Conservation (phyloP, 2,888 invertebrate species). For the Meandrusa payeni region DNA sequence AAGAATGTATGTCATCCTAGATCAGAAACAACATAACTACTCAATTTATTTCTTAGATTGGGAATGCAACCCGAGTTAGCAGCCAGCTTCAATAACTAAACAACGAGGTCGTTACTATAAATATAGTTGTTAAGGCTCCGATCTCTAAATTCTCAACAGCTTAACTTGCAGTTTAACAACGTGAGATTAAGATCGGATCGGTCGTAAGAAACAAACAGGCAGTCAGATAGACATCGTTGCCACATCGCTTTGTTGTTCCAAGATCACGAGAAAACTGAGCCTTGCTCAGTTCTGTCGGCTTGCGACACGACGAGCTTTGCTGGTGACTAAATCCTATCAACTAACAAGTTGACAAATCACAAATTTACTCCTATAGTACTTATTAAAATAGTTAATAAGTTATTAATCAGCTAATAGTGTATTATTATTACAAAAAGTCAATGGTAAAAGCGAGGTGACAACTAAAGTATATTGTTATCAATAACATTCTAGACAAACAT, state of each 20-base stretch:
- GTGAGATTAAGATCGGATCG: conserved; percentile 20
- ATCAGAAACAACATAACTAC: no score
- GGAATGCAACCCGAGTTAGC: no score
- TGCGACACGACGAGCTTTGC: conserved; percentile 6
- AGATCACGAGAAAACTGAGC: conserved; percentile 22
- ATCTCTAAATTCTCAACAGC: conserved; percentile 20
- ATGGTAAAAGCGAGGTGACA: no score
- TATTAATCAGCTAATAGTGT: no score
- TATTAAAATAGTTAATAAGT: no score
- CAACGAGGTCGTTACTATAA: neutral
- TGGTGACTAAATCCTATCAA: neutral
- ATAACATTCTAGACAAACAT: no score
- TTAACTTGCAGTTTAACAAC: conserved; percentile 19
- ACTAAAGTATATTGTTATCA: no score
- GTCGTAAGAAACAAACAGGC: conserved; percentile 20
- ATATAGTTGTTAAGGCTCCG: conserved; percentile 9
- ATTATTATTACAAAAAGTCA: no score
- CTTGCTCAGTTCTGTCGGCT: neutral
- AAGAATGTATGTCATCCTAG: no score
- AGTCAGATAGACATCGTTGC: conserved; percentile 20
- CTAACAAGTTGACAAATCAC: neutral
- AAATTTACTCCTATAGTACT: neutral
- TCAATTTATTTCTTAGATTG: no score
- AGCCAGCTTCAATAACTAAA: no score
- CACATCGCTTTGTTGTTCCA: conserved; percentile 18